phyloP scores from a whole-genome alignment of 2,113 vertebrate genomes.

The Acrocephalus arundinaceus region DNA sequence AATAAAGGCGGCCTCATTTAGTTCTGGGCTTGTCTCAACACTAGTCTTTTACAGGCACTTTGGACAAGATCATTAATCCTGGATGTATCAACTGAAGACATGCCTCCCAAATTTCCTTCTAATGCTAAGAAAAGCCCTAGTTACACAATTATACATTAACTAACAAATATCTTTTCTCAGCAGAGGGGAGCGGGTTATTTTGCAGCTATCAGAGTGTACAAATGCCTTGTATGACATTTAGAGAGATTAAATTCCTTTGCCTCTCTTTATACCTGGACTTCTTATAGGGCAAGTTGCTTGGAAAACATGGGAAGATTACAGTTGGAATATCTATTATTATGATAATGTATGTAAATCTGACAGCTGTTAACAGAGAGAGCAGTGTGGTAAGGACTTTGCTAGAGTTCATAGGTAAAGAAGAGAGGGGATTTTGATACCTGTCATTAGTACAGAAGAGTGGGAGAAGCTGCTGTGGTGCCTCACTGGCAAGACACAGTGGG shows the following conservation, averaged over 20 bases:
- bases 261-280: not conserved
- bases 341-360: not conserved
- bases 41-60: not conserved
- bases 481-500: not conserved
- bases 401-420: not conserved
- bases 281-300: not conserved
- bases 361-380: not conserved
- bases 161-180: conserved; percentile 2
- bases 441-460: not conserved
- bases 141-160: conserved; percentile 18
- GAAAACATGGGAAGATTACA: not conserved
- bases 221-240: not conserved
- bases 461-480: not conserved
- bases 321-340: not conserved
- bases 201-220: not conserved
- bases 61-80: conserved; percentile 43
- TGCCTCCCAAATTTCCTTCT: conserved; percentile 9
- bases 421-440: not conserved
- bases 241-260: conserved; percentile 6
- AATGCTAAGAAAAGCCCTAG: not conserved
- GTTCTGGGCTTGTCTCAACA: conserved; percentile 27
- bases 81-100: not conserved
- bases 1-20: conserved; percentile 10
- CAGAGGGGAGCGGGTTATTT: not conserved
- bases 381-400: not conserved